Conservation (phyloP, 2,888 invertebrate genomes). For the Phengaris arion region DNA sequence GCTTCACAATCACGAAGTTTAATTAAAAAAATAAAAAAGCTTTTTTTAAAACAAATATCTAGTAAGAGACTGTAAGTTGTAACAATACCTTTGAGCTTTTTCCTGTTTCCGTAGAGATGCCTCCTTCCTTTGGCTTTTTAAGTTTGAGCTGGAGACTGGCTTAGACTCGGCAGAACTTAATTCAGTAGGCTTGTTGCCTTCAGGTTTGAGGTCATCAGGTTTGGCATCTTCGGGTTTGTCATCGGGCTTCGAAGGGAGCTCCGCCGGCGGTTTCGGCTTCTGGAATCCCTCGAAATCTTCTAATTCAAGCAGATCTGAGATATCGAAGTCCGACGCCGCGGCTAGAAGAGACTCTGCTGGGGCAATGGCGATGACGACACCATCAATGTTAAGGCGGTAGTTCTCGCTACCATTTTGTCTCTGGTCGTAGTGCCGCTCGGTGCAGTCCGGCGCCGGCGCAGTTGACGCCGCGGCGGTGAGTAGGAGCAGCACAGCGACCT, state of each 20-base stretch:
- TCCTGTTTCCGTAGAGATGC: constrained; percentile 59
- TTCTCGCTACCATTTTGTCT: constrained; percentile 89
- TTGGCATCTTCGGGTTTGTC: constrained; percentile 43
- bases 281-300: constrained; percentile 52
- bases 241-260: constrained; percentile 41
- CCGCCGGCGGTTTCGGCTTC: constrained; percentile 42
- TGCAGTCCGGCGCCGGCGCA: constrained; percentile 52
- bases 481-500: constrained; percentile 53
- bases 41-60: too few species aligned
- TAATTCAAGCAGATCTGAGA: constrained; percentile 37
- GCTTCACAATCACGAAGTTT: too few species aligned
- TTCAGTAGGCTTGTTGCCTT: constrained; percentile 41
- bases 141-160: constrained; percentile 44
- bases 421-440: constrained; percentile 79
- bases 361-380: constrained; percentile 82
- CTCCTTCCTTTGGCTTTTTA: constrained; percentile 59
- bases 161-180: constrained; percentile 36
- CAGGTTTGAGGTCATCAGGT: constrained; percentile 35
- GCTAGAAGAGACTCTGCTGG: constrained; percentile 81
- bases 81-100: constrained; percentile 61
- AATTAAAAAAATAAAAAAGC: too few species aligned
- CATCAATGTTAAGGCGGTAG: constrained; percentile 84
- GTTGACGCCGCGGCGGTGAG: constrained; percentile 44
- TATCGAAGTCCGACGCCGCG: constrained; percentile 72
- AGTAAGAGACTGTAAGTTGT: neutral